Conservation (phyloP, 2,797 vertebrate species). For the Distichodus sexfasciatus region DNA sequence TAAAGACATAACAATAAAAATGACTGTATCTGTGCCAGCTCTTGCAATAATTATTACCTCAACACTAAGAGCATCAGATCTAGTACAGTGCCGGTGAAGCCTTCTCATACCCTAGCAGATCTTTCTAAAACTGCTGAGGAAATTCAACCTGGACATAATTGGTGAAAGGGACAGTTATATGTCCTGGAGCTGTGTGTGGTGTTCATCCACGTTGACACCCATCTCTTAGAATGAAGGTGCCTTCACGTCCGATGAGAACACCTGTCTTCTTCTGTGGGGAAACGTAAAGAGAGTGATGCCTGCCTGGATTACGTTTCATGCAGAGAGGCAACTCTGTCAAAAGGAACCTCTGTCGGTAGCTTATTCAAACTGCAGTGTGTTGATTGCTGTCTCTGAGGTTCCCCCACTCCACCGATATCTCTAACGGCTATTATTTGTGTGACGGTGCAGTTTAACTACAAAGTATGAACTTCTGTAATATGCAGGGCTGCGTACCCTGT, state of each 20-base stretch:
- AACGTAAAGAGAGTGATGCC: constrained; percentile 62
- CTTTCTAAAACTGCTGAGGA: constrained; percentile 55
- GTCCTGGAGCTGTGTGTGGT: constrained; percentile 60
- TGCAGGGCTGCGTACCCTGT: neutral
- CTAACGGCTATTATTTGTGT: neutral
- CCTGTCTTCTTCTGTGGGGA: constrained; percentile 63
- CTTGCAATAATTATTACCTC: too few relatives aligned
- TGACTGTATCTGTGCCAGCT: too few relatives aligned
- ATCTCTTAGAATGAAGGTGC: constrained; percentile 62
- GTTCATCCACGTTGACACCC: constrained; percentile 68
- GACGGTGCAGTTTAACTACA: constrained; percentile 5
- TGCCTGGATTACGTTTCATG: constrained; percentile 60
- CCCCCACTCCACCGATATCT: neutral
- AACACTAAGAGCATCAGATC: too few relatives aligned
- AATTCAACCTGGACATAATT: constrained; percentile 47
- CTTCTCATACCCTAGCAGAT: constrained; percentile 47
- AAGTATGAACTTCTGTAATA: neutral
- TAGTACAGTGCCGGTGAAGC: too few relatives aligned
- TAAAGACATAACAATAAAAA: too few relatives aligned
- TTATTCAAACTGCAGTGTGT: neutral
- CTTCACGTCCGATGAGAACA: constrained; percentile 72
- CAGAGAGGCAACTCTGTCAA: constrained; percentile 20
- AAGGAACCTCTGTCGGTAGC: constrained; percentile 1
- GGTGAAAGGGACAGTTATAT: constrained; percentile 52
- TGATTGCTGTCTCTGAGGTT: neutral